Percentiles rank a stretch among this genome's conserved stretches.
These are phyloP conservation scores for Echeneis naucrates DNA, from an alignment of 2,797 vertebrate species.

Conservation along the genomic window DNA sequence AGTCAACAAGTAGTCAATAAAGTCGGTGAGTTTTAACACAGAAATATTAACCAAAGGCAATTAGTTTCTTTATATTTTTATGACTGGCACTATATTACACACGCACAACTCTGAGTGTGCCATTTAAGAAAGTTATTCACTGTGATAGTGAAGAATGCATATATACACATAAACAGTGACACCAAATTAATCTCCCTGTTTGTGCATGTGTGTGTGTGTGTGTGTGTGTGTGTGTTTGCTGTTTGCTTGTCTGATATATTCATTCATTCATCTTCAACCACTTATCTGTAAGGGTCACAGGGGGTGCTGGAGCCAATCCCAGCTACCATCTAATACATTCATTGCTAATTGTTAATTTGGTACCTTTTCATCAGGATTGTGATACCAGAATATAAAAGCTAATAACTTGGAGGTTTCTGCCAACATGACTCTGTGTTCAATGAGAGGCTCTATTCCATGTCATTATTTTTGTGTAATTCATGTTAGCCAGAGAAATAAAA, in stretches of 20 bases:
- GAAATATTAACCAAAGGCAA: not conserved
- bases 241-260: too few species aligned
- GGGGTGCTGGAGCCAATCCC: too few species aligned
- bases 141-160: not conserved
- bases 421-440: not conserved
- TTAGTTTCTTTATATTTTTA: slow-evolving; percentile 11
- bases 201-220: not conserved
- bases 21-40: not conserved
- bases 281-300: too few species aligned
- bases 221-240: slow-evolving; percentile 16
- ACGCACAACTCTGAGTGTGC: not conserved
- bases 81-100: not conserved
- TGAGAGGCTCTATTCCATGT: not conserved
- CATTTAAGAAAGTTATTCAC: slow-evolving; percentile 1
- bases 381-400: slow-evolving; percentile 18
- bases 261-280: too few species aligned
- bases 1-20: not conserved
- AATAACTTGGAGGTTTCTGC: slow-evolving; percentile 7
- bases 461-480: not conserved
- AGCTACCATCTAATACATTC: slow-evolving; percentile 26
- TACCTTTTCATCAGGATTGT: not conserved
- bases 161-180: not conserved
- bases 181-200: not conserved
- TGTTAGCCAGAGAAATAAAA: slow-evolving; percentile 1
- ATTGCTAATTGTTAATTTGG: slow-evolving; percentile 35